Percentiles rank a stretch among this genome's conserved stretches.
These are phyloP conservation scores for Atlantisia rogersi DNA, from an alignment of 2,113 vertebrate species.

Conservation along the genomic window DNA sequence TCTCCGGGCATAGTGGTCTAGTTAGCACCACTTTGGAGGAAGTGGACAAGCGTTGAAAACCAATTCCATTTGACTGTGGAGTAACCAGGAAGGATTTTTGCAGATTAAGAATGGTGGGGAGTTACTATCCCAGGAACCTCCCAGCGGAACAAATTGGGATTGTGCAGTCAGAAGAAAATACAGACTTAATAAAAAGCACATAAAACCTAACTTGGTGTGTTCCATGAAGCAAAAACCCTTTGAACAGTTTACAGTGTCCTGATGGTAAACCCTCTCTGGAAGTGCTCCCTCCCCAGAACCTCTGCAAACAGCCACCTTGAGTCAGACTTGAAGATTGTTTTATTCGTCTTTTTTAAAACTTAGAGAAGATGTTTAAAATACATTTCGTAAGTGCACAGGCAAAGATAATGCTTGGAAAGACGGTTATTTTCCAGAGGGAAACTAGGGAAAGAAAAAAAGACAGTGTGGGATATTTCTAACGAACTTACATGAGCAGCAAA, in stretches of 20 bases:
- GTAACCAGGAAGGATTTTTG: not conserved
- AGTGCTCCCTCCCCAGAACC: not conserved
- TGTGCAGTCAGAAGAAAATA: not conserved
- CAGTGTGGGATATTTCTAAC: not conserved
- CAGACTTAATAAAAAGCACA: not conserved
- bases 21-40: not conserved
- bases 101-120: not conserved
- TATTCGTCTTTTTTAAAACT: not conserved
- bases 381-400: not conserved
- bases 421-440: not conserved
- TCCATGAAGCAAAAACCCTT: not conserved
- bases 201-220: not conserved
- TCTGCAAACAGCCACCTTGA: not conserved
- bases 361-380: not conserved
- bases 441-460: not conserved
- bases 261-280: not conserved
- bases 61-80: not conserved
- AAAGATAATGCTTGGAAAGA: not conserved
- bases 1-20: not conserved
- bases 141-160: not conserved
- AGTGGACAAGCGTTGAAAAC: not conserved
- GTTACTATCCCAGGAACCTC: not conserved
- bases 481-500: not conserved
- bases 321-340: not conserved
- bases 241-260: not conserved